phyloP scores from a whole-genome alignment of 2,113 vertebrate genomes.

The Gnathonemus echidnorhynchus region DNA sequence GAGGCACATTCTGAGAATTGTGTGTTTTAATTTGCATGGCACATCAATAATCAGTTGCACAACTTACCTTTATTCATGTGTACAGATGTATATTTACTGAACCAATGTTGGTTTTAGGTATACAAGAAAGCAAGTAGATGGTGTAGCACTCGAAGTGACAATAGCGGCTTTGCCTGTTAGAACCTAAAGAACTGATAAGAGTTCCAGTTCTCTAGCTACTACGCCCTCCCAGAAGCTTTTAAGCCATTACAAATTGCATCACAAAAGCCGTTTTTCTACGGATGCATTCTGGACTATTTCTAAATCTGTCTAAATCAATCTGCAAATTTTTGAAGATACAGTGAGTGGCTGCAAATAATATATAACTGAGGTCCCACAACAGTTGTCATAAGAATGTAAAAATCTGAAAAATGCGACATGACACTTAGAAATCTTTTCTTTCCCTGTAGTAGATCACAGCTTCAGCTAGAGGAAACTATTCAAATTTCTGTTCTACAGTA shows the following conservation, averaged over 20 bases:
- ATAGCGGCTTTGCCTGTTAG: background rate
- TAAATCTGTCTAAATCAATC: background rate
- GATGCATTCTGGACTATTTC: background rate
- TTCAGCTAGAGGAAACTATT: background rate
- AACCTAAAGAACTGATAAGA: background rate
- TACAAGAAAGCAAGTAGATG: background rate
- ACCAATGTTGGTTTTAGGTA: background rate
- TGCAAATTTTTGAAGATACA: background rate
- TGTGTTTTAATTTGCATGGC: background rate
- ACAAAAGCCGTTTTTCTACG: background rate
- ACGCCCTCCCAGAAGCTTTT: background rate
- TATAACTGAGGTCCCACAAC: background rate
- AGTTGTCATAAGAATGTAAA: background rate
- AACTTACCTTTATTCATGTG: background rate
- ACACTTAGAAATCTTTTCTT: background rate
- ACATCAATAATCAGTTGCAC: background rate
- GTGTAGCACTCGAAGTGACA: background rate
- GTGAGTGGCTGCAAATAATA: background rate
- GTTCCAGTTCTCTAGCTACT: background rate
- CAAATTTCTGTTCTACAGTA: background rate
- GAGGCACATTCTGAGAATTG: background rate
- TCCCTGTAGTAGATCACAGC: background rate
- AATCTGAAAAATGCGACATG: background rate
- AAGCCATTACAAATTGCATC: background rate
- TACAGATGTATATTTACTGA: background rate